Evolutionary conservation across 2,797 vertebrate species (phyloP).

Genomic region (Semotilus atromaculatus): DNA sequence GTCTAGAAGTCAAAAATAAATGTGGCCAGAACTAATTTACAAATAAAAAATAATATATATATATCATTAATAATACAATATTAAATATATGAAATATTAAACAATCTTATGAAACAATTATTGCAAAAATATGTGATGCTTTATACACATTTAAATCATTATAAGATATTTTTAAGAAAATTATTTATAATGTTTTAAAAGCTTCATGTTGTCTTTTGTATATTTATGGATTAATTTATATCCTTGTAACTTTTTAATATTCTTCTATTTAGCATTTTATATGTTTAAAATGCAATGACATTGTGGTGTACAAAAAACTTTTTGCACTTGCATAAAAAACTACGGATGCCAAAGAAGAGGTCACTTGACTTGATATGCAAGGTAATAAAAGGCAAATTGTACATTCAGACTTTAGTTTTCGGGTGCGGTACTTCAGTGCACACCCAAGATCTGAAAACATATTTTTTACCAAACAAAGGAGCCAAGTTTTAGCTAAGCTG

Average conservation of each 20-base stretch:
- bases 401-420: not conserved
- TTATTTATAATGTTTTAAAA: too few species aligned
- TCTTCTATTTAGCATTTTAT: not conserved
- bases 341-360: not conserved
- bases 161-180: too few species aligned
- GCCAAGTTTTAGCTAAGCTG: not conserved
- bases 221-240: not conserved
- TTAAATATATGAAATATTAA: too few species aligned
- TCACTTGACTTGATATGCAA: not conserved
- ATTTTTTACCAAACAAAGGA: not conserved
- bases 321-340: not conserved
- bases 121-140: too few species aligned
- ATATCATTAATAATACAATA: too few species aligned
- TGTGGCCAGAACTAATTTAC: not conserved
- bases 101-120: too few species aligned
- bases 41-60: not conserved
- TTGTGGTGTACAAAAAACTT: not conserved
- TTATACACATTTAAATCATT: too few species aligned
- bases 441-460: not conserved
- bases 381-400: not conserved
- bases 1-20: constrained; percentile 15
- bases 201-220: not conserved
- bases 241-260: not conserved
- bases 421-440: not conserved
- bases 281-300: not conserved